Conservation (phyloP, 2,113 vertebrate species). For the Kryptolebias marmoratus region DNA sequence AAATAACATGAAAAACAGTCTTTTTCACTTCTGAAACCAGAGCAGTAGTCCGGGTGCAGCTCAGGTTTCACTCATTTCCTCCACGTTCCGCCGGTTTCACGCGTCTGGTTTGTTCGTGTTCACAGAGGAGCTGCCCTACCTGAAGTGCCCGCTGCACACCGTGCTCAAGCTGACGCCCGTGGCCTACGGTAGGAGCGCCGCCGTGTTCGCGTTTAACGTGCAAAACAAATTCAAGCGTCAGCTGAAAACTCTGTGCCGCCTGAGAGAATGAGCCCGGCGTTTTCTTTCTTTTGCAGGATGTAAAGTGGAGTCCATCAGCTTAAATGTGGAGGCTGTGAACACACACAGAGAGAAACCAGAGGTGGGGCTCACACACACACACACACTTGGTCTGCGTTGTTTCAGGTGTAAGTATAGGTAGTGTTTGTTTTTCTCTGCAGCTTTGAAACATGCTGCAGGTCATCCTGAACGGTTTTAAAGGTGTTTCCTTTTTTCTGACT, state of each 20-base stretch:
- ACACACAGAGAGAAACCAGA: slow-evolving; percentile 94
- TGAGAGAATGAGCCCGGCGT: neutral
- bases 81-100: neutral
- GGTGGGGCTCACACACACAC: slow-evolving; percentile 79
- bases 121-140: slow-evolving; percentile 94
- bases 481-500: neutral
- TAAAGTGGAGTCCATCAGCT: slow-evolving; percentile 93
- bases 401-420: neutral
- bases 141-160: slow-evolving; percentile 94
- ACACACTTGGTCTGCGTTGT: neutral
- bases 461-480: neutral
- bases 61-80: no score
- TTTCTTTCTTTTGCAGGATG: slow-evolving; percentile 82
- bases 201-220: neutral
- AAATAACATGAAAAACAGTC: no score
- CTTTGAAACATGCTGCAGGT: neutral
- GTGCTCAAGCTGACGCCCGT: slow-evolving; percentile 96
- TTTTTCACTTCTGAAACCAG: no score
- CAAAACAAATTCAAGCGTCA: neutral
- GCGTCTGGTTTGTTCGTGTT: neutral
- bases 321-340: slow-evolving; percentile 94
- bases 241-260: neutral
- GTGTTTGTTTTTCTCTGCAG: neutral
- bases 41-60: no score
- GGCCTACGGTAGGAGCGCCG: slow-evolving; percentile 88